A percentile compares a stretch with the other conserved stretches of the same genome.
These are phyloP conservation scores for Trachops cirrhosus DNA, from an alignment of 2,797 vertebrate genomes.

Conservation along the genomic window DNA sequence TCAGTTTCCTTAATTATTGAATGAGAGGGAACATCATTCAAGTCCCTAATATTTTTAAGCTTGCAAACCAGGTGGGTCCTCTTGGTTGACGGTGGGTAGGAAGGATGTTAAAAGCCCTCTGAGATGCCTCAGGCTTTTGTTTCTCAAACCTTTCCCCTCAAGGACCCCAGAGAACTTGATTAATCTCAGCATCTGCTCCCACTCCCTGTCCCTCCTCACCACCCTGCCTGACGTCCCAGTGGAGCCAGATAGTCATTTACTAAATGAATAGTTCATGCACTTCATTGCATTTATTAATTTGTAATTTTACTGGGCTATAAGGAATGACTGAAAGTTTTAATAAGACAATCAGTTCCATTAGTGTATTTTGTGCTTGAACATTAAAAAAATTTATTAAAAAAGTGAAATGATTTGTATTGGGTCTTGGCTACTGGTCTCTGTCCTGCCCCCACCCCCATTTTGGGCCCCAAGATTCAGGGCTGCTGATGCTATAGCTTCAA, in stretches of 20 bases:
- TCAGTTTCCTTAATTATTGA: not conserved
- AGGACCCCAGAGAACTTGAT: not conserved
- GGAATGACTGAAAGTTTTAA: conserved; percentile 26
- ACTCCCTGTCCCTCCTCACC: not conserved
- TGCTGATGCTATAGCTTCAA: not conserved
- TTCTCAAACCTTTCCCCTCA: not conserved
- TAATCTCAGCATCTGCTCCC: not conserved
- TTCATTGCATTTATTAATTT: conserved; percentile 40
- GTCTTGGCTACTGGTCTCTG: not conserved
- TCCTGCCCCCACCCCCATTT: not conserved
- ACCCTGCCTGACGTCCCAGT: not conserved
- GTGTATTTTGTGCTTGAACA: not conserved
- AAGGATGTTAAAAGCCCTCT: not conserved
- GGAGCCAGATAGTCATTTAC: not conserved
- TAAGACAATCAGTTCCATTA: not conserved
- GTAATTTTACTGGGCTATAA: not conserved
- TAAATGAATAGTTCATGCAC: not conserved
- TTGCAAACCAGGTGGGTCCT: not conserved
- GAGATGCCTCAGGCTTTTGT: not conserved
- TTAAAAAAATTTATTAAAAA: not conserved
- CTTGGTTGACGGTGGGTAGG: not conserved
- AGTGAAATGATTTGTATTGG: not conserved
- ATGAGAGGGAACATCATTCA: not conserved
- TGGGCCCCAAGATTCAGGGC: not conserved
- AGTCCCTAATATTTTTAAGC: not conserved